phyloP scores from a whole-genome alignment of 2,888 invertebrate genomes.

The Gymnocheta viridis region DNA sequence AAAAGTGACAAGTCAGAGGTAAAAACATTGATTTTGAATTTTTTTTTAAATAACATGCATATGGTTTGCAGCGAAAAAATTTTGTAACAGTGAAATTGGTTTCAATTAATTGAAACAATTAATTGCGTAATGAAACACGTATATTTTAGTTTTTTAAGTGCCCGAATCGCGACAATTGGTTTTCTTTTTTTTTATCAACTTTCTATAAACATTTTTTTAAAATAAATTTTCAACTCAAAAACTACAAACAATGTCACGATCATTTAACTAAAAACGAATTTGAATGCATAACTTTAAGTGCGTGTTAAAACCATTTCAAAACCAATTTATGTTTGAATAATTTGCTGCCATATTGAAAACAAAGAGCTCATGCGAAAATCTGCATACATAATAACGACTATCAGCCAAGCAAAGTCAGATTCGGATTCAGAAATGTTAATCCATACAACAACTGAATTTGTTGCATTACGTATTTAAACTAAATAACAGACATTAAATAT shows the following conservation, averaged over 20 bases:
- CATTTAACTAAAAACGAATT: not conserved
- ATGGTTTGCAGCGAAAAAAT: too few relatives aligned
- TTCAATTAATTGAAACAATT: too few relatives aligned
- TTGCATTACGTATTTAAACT: slow-evolving; percentile 41
- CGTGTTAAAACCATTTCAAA: slow-evolving; percentile 55
- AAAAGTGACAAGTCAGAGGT: too few relatives aligned
- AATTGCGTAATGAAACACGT: too few relatives aligned
- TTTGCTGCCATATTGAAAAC: not conserved
- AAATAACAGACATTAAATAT: slow-evolving; percentile 73
- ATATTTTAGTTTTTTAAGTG: too few relatives aligned
- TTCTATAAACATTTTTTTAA: too few relatives aligned
- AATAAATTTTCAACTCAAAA: not conserved
- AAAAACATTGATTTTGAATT: too few relatives aligned
- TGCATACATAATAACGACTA: slow-evolving; percentile 61
- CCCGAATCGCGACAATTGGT: too few relatives aligned
- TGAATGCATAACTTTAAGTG: slow-evolving; percentile 44
- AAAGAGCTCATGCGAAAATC: slow-evolving; percentile 46
- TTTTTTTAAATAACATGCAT: too few relatives aligned
- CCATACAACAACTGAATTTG: slow-evolving; percentile 18
- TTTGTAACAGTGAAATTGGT: too few relatives aligned
- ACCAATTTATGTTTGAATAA: slow-evolving; percentile 35
- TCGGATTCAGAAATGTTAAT: slow-evolving; percentile 50
- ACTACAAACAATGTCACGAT: not conserved
- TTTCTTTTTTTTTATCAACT: too few relatives aligned
- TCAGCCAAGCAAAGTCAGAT: slow-evolving; percentile 18